phyloP scores from a whole-genome alignment of 2,797 vertebrate species.

The Pelobates cultripes region DNA sequence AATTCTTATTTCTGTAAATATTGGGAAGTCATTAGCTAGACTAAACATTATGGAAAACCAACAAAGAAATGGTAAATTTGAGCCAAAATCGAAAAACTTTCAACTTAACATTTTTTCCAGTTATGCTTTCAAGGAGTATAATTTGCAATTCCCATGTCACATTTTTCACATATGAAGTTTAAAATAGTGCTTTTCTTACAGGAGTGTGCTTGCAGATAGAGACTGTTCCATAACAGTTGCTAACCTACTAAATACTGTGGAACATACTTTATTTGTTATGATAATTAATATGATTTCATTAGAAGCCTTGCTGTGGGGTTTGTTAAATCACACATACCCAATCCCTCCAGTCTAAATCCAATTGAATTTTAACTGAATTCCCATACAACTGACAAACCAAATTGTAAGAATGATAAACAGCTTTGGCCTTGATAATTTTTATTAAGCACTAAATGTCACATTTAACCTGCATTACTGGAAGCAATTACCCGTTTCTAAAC shows the following conservation, averaged over 20 bases:
- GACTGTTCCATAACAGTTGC: conserved; percentile 52
- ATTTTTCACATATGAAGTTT: too few relatives aligned
- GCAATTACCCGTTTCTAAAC: conserved; percentile 90
- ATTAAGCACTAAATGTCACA: conserved; percentile 91
- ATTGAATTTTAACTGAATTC: conserved; percentile 68
- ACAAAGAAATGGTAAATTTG: too few relatives aligned
- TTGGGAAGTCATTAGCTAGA: too few relatives aligned
- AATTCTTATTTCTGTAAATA: too few relatives aligned
- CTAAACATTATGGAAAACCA: too few relatives aligned
- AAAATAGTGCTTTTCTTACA: not conserved
- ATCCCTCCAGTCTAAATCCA: conserved; percentile 63
- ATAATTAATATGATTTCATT: conserved; percentile 61
- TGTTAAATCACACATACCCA: conserved; percentile 34
- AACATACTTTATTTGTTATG: conserved; percentile 23
- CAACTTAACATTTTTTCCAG: too few relatives aligned
- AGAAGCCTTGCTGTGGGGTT: not conserved
- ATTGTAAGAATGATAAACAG: conserved; percentile 86
- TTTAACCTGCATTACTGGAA: conserved; percentile 91
- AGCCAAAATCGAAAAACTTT: too few relatives aligned
- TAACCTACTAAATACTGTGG: conserved; percentile 11
- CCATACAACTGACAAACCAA: conserved; percentile 76
- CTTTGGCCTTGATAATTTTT: conserved; percentile 88
- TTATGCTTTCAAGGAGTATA: too few relatives aligned
- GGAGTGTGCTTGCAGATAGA: not conserved
- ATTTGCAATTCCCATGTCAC: too few relatives aligned